Percentiles rank a stretch among this genome's conserved stretches.
Evolutionary conservation across 2,888 invertebrate genomes (phyloP).

Genomic region (Caenorhabditis imperialis): DNA sequence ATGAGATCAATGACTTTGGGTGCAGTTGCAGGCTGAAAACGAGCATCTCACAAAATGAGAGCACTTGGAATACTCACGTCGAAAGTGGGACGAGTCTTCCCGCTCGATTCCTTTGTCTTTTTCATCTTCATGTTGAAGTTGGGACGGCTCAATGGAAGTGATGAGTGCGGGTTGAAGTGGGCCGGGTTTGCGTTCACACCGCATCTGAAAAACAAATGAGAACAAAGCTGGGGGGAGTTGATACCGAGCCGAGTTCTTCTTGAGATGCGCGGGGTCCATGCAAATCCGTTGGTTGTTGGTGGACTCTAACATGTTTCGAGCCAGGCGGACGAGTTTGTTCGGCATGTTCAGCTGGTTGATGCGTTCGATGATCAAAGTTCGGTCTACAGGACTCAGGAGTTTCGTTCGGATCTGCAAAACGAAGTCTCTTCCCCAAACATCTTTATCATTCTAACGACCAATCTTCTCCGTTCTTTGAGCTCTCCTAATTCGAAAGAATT

Average conservation of each 20-base stretch:
- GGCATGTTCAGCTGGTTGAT: conserved; percentile 46
- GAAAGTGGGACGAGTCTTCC: conserved; percentile 30
- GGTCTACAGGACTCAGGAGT: conserved; percentile 48
- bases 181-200: conserved; percentile 15
- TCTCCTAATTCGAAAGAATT: too few species aligned
- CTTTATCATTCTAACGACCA: too few species aligned
- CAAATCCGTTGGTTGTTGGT: conserved; percentile 41
- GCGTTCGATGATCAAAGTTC: conserved; percentile 54
- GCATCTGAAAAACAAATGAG: conserved; percentile 11
- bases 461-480: too few species aligned
- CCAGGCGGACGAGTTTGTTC: conserved; percentile 37
- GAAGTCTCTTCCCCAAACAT: neutral
- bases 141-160: conserved; percentile 47
- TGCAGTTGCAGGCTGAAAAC: conserved; percentile 32
- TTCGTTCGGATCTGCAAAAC: conserved; percentile 38
- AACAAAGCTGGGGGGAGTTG: neutral
- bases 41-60: neutral
- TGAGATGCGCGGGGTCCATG: conserved; percentile 31
- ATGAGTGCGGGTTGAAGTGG: conserved; percentile 43
- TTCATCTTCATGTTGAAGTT: conserved; percentile 46
- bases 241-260: conserved; percentile 35
- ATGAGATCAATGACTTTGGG: conserved; percentile 50
- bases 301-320: conserved; percentile 43
- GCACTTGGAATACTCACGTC: conserved; percentile 4
- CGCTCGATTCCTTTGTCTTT: conserved; percentile 21